These are phyloP conservation scores for Fragum sueziense DNA, from an alignment of 2,888 invertebrate genomes.

Conservation along the genomic window DNA sequence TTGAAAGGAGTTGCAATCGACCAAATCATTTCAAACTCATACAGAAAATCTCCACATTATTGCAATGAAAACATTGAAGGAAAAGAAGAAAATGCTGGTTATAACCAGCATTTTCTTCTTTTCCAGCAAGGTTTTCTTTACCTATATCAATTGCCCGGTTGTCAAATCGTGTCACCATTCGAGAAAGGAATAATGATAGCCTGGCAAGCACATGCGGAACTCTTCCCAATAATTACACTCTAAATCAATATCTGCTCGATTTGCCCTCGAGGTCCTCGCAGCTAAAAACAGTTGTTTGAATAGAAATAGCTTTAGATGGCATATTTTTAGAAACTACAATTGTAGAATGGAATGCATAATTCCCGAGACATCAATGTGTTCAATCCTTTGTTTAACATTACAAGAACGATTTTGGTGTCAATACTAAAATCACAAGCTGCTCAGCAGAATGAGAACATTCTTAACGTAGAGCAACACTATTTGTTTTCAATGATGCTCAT, in stretches of 20 bases:
- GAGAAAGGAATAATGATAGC: slow-evolving; percentile 15
- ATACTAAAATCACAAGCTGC: no score
- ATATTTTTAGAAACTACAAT: background rate
- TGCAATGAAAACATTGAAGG: background rate
- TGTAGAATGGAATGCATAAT: no score
- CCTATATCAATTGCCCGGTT: background rate
- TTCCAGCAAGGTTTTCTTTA: background rate
- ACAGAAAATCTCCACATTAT: no score
- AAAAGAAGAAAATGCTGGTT: background rate
- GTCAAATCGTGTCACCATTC: background rate
- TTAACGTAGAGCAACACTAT: no score
- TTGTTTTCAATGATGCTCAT: no score
- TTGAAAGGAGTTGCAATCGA: background rate
- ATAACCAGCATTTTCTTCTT: background rate
- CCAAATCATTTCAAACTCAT: no score
- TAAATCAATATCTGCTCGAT: slow-evolving; percentile 21
- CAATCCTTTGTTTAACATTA: no score
- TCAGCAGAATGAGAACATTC: no score
- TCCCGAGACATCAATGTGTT: no score
- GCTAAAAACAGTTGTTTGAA: slow-evolving; percentile 14
- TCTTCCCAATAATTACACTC: slow-evolving; percentile 15
- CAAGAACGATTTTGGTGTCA: no score
- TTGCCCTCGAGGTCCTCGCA: slow-evolving; percentile 17
- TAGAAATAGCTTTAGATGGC: slow-evolving; percentile 16
- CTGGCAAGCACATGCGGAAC: slow-evolving; percentile 14